Base-by-base conservation (phyloP, 2,113 vertebrate genomes). In the Lepus timidus region DNA sequence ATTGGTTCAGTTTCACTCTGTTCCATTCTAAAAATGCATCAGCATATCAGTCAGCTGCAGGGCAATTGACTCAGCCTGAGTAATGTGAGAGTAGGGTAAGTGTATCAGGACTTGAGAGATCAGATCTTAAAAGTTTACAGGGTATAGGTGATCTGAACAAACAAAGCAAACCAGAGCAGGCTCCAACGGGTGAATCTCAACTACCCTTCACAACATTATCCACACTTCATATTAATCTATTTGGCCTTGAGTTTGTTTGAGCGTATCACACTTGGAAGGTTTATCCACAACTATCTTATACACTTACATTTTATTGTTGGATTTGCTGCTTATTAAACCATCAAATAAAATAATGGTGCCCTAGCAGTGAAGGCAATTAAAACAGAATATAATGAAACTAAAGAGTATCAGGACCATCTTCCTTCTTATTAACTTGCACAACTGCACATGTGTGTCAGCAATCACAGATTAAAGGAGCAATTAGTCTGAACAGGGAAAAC, bases 21-120 rank as follows among this genome's bases (percentile, higher is more conserved):
- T 97, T 97, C 96, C 91, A 70, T 97, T 98, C 97, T 97, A 97
- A 98, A 98, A 98, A 96, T 95, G 95, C 92, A 96, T 96, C 97
- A 94, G 94, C 90, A 22, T 96, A 95, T 95, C 95, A 97, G 93
- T 95, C 91, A 97, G 97, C 97, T 97, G 96, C 94, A 96, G 90
- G 74, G 55, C 92, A 83, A 84, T 98, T 98, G 98, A 97, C 96
- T 97, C 84, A 62, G 85, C 0, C 0, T 91, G 85, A 4, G 36
- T 96, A 97, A 90, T 90, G 91, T 33, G 85, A 95, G 93, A 93
- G 93, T 95, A 97, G 97, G 86, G 82, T 79, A 92, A 97, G 96
- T 82, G 94, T 94, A 95, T 93, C 23, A 71, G 96, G 95, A 95
- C 20, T 71, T 85, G n/a, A 96, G 85, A 85, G 91, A 39, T 80